Evolutionary conservation across 53 echinoderm and acorn worm genomes (phyloP).

Genomic region (Echinarachnius parma): DNA sequence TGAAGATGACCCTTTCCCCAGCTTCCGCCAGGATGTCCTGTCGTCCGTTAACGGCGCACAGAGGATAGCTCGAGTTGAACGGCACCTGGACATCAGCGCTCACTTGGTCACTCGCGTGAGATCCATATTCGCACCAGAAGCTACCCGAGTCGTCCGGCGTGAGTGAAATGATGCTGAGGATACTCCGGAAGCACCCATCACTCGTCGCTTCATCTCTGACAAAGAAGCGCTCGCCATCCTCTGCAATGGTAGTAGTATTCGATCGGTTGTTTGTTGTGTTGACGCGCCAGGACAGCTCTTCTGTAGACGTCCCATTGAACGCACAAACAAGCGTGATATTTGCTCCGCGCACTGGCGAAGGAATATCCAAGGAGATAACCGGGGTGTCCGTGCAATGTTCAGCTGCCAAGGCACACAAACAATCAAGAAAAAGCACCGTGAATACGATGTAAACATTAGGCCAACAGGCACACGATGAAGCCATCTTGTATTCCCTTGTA

Average conservation of each 20-base stretch:
- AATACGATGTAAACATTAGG: too few relatives aligned
- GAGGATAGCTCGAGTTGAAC: slow-evolving; percentile 22
- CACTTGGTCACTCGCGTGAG: neutral
- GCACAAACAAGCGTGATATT: neutral
- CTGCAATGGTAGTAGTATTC: neutral
- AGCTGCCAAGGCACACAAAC: too few relatives aligned
- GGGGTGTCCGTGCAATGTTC: too few relatives aligned
- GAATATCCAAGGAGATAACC: too few relatives aligned
- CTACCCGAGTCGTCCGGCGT: neutral
- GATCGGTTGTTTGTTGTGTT: neutral
- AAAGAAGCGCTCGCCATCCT: neutral
- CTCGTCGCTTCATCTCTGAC: neutral
- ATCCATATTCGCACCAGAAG: slow-evolving; percentile 13
- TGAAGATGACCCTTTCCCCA: slow-evolving; percentile 5
- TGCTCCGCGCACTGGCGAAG: neutral
- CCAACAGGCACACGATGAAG: too few relatives aligned
- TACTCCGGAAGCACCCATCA: neutral
- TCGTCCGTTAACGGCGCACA: slow-evolving; percentile 11
- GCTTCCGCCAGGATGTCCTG: slow-evolving; percentile 3
- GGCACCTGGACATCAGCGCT: slow-evolving; percentile 3
- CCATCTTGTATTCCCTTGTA: too few relatives aligned
- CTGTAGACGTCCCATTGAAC: neutral
- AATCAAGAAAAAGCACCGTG: too few relatives aligned
- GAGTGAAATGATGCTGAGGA: neutral
- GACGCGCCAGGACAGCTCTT: too few relatives aligned